phyloP scores from a whole-genome alignment of 2,888 invertebrate genomes.

The Cheilosia scutellata region DNA sequence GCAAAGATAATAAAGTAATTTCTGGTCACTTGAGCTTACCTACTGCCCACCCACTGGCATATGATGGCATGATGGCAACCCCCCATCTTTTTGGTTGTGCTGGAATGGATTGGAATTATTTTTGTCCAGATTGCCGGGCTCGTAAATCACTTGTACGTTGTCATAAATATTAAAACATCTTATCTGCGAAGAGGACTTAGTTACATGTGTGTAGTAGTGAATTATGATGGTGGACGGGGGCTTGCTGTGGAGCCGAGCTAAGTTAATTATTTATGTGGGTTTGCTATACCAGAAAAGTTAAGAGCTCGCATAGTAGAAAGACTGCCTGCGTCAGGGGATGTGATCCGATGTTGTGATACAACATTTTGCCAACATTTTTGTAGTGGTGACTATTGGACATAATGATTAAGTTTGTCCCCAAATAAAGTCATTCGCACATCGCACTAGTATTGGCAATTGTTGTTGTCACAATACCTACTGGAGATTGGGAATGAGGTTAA shows the following conservation, averaged over 20 bases:
- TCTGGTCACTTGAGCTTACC: conserved; percentile 66
- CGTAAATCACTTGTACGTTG: conserved; percentile 79
- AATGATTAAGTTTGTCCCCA: too few relatives aligned
- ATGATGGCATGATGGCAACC: background rate
- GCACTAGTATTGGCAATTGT: too few relatives aligned
- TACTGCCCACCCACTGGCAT: background rate
- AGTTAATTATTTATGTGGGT: conserved; percentile 84
- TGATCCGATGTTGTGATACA: too few relatives aligned
- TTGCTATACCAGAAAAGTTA: conserved; percentile 15
- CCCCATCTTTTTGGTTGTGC: background rate
- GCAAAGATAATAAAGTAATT: conserved; percentile 74
- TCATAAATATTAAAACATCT: conserved; percentile 85
- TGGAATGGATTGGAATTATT: conserved; percentile 82
- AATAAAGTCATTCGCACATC: too few relatives aligned
- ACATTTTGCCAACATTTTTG: too few relatives aligned
- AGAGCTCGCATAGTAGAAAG: too few relatives aligned
- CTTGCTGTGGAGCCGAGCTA: conserved; percentile 78
- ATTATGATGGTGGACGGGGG: conserved; percentile 52
- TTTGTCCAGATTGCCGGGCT: conserved; percentile 79
- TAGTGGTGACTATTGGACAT: too few relatives aligned
- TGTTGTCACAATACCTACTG: too few relatives aligned
- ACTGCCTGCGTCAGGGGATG: too few relatives aligned
- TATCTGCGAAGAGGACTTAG: conserved; percentile 78
- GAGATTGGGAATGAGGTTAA: background rate
- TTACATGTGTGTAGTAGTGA: conserved; percentile 44